A percentile compares a stretch with the other conserved stretches of the same genome.
Conservation (phyloP, 1,140 invertebrate genomes). For the Drosophila jambulina region DNA sequence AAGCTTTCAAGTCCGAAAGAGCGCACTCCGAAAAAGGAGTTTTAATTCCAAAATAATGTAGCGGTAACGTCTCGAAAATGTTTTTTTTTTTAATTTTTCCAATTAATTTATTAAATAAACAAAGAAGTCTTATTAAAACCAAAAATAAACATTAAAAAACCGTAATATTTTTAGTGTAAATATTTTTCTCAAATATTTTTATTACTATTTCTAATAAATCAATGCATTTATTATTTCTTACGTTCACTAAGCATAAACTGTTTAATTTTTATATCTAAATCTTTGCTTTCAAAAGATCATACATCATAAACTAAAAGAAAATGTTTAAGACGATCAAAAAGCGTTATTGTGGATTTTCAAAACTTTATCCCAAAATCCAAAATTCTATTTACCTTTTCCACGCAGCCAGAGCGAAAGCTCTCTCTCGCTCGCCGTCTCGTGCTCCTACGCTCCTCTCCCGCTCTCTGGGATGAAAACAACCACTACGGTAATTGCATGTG, state of each 20-base stretch:
- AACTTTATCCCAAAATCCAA: neutral
- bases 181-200: too few relatives aligned
- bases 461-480: constrained; percentile 2
- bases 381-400: neutral
- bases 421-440: neutral
- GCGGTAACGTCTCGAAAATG: neutral
- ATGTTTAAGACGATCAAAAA: neutral
- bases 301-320: neutral
- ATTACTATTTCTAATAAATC: too few relatives aligned
- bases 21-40: neutral
- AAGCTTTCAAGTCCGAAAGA: neutral
- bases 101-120: too few relatives aligned
- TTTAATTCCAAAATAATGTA: neutral
- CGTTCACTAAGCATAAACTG: too few relatives aligned
- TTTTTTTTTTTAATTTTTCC: neutral
- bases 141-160: too few relatives aligned
- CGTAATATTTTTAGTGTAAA: too few relatives aligned
- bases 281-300: neutral
- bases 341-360: neutral
- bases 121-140: too few relatives aligned
- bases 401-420: constrained; percentile 1
- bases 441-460: neutral
- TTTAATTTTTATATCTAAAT: neutral
- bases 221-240: too few relatives aligned
- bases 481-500: constrained; percentile 16